Evolutionary conservation across 2,888 invertebrate genomes (phyloP), one percentile per base, ranked within the genome.

Genomic region (Camponotus fellah): DNA sequence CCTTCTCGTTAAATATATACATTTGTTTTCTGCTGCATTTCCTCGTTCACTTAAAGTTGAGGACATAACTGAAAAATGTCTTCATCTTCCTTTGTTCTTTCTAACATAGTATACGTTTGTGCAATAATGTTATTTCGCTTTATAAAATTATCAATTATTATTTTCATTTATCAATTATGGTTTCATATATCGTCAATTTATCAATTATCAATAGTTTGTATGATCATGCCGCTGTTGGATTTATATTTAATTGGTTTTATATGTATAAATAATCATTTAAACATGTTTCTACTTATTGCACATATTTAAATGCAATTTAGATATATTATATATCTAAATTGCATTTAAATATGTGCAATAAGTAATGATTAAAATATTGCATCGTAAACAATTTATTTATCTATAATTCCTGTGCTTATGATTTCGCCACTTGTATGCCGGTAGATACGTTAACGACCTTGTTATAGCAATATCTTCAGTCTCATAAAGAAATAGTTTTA

Each of bases 1-100:
- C 90, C 91, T 91, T 89, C 91, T 88, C 84, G 87, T 92, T 90
- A 91, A 91, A 92, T 91, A 90, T 90, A 89, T 90, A 89, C 90
- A 89, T 91, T 91, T 91, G 87, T 91, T 90, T 89, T 88, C 89
- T 85, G 85, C 88, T 88, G 90, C 86, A 89, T 88, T 91, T 91
- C 88, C 90, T 85, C 68, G 62, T 80, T 80, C 79, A 34, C 79
- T 71, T 46, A 82, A 89, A 88, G 86, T 90, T 81, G 84, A 43
- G 46, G 3, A 8, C 34, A 34, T 82, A 64, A 34, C 62, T 60
- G 37, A 40, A 69, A 68, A 68, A 62, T 53, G 26, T 76, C 76
- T 77, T 77, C 3, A 32, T 79, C 68, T 46, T 17, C 6, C 32
- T 46, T 37, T n/a, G 14, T 40, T 34, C 66, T 43, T 17, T 17